These are phyloP conservation scores for Drosophila prosaltans DNA, from an alignment of 1,140 invertebrate genomes.

Conservation along the genomic window DNA sequence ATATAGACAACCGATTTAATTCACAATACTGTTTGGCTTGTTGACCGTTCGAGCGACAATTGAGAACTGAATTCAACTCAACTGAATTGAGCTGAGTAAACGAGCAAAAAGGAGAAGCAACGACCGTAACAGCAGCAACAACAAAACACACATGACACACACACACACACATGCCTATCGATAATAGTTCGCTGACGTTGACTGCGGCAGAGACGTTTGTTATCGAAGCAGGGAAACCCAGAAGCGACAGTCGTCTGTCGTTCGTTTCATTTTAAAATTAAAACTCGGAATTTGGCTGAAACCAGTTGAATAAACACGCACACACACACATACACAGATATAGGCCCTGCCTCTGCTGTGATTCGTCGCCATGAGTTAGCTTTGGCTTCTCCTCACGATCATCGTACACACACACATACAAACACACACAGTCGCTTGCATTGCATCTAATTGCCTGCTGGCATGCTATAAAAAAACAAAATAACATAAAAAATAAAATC, in stretches of 20 bases:
- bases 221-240: slow-evolving; percentile 53
- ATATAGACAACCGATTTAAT: slow-evolving; percentile 2
- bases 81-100: neutral
- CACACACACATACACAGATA: slow-evolving; percentile 38
- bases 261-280: slow-evolving; percentile 67
- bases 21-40: slow-evolving; percentile 21
- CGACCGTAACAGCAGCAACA: slow-evolving; percentile 48
- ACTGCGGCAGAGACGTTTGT: slow-evolving; percentile 25
- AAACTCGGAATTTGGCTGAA: slow-evolving; percentile 77
- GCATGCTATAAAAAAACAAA: slow-evolving; percentile 55
- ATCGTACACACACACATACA: slow-evolving; percentile 45
- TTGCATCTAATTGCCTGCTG: slow-evolving; percentile 68
- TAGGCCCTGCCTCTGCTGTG: slow-evolving; percentile 57
- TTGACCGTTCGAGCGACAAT: slow-evolving; percentile 67
- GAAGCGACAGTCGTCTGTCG: slow-evolving; percentile 35
- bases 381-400: slow-evolving; percentile 34
- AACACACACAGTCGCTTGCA: slow-evolving; percentile 43
- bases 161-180: slow-evolving; percentile 52
- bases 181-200: slow-evolving; percentile 56
- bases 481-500: too few relatives aligned
- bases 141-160: neutral
- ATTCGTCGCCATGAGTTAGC: slow-evolving; percentile 61
- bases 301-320: slow-evolving; percentile 71
- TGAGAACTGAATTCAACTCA: slow-evolving; percentile 57
- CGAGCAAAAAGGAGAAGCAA: slow-evolving; percentile 18